Percentiles rank a stretch among this genome's conserved stretches.
phyloP scores from a whole-genome alignment of 2,888 invertebrate species.

The Ditula angustiorana region DNA sequence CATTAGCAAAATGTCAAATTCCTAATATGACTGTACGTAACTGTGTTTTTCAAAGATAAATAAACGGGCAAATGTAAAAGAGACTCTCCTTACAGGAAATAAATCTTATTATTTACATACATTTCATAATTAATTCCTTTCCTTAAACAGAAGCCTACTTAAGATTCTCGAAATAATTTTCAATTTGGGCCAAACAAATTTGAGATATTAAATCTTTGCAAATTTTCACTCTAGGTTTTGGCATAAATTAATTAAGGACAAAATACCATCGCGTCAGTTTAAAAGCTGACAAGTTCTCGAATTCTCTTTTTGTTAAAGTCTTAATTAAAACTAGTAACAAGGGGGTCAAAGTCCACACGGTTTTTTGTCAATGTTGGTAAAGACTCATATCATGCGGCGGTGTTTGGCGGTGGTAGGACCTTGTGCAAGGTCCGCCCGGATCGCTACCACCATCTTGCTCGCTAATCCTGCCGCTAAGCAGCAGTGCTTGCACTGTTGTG shows the following conservation, averaged over 20 bases:
- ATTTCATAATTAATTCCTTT: slow-evolving; percentile 28
- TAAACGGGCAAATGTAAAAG: not conserved
- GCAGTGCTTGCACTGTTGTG: too few relatives aligned
- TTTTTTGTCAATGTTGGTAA: too few relatives aligned
- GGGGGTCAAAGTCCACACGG: not conserved
- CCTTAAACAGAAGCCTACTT: slow-evolving; percentile 18
- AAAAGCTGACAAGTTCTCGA: not conserved
- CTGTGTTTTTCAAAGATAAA: slow-evolving; percentile 4
- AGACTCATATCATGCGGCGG: too few relatives aligned
- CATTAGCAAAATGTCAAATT: too few relatives aligned
- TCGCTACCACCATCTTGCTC: too few relatives aligned
- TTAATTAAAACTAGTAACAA: not conserved
- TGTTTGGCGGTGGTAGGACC: too few relatives aligned
- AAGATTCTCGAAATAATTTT: slow-evolving; percentile 29
- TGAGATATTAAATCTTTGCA: slow-evolving; percentile 24
- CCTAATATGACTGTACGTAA: too few relatives aligned
- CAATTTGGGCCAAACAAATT: slow-evolving; percentile 23
- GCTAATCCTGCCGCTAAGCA: too few relatives aligned
- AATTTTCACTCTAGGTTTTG: slow-evolving; percentile 25
- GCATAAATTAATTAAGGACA: slow-evolving; percentile 19
- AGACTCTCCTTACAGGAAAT: slow-evolving; percentile 2
- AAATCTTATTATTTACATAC: slow-evolving; percentile 25
- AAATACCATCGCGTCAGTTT: not conserved
- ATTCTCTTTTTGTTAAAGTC: not conserved
- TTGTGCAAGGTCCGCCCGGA: too few relatives aligned